A percentile compares a stretch with the other conserved stretches of the same genome.
These are phyloP conservation scores for Pseudochirops corinnae DNA, from an alignment of 2,797 vertebrate genomes.

Conservation along the genomic window DNA sequence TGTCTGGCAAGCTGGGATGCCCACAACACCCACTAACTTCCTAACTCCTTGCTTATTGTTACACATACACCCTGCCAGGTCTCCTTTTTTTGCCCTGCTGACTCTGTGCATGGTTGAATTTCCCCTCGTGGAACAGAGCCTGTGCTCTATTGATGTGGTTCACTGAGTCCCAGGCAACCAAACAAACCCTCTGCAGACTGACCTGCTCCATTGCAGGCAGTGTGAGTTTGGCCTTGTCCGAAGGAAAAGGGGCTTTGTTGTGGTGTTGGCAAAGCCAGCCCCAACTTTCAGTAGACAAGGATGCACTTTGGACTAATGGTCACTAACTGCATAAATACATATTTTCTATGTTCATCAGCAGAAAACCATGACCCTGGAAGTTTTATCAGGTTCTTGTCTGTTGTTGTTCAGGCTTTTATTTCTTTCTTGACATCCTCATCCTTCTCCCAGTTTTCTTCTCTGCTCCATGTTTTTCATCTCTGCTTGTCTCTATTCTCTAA, in stretches of 20 bases:
- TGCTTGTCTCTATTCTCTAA: not conserved
- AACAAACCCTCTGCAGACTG: slow-evolving; percentile 18
- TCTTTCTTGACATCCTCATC: slow-evolving; percentile 30
- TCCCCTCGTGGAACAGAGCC: slow-evolving; percentile 50
- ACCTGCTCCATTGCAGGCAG: not conserved
- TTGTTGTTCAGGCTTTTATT: slow-evolving; percentile 24
- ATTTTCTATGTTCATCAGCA: slow-evolving; percentile 64
- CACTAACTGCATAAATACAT: not conserved
- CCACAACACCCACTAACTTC: not conserved
- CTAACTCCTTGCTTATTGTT: not conserved
- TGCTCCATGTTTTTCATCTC: slow-evolving; percentile 37
- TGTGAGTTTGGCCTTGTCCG: not conserved
- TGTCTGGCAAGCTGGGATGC: not conserved
- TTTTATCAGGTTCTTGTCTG: not conserved
- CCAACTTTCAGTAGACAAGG: not conserved
- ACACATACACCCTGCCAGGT: not conserved
- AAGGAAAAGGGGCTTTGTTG: not conserved
- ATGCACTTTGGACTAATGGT: slow-evolving; percentile 25
- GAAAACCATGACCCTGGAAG: not conserved
- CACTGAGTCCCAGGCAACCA: slow-evolving; percentile 47
- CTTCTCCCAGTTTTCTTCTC: slow-evolving; percentile 36
- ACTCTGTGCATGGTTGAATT: slow-evolving; percentile 51
- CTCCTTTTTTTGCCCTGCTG: slow-evolving; percentile 8
- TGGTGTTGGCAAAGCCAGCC: not conserved
- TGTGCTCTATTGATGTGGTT: not conserved